Evolutionary conservation across 2,797 vertebrate genomes (phyloP).

Genomic region (Crenichthys baileyi): DNA sequence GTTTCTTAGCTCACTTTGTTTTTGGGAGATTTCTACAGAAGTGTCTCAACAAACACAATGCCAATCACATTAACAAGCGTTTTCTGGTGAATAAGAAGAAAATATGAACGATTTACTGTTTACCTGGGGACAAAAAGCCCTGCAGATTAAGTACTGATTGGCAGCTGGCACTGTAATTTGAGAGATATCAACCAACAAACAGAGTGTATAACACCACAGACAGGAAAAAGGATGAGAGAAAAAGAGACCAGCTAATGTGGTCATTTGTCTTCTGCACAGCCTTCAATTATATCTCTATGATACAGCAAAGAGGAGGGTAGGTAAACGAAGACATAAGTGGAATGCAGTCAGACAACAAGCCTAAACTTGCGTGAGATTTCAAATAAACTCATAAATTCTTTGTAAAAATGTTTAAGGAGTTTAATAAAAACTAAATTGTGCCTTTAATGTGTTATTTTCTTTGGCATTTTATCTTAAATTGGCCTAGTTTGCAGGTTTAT

Average conservation of each 20-base stretch:
- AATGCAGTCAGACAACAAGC: conserved; percentile 49
- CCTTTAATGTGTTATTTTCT: neutral
- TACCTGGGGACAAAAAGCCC: conserved; percentile 35
- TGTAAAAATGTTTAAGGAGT: neutral
- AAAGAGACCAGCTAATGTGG: conserved; percentile 71
- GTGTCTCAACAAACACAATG: neutral
- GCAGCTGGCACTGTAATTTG: conserved; percentile 61
- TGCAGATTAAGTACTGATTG: conserved; percentile 50
- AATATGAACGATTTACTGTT: conserved; percentile 10
- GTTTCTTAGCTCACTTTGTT: conserved; percentile 39
- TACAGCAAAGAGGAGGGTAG: conserved; percentile 52
- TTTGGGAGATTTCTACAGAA: conserved; percentile 20
- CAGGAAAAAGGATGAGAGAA: conserved; percentile 66
- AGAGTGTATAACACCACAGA: conserved; percentile 53
- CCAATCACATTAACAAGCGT: neutral
- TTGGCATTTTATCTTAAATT: conserved; percentile 30
- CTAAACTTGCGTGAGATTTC: conserved; percentile 52
- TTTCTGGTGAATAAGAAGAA: conserved; percentile 1
- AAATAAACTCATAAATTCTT: conserved; percentile 32
- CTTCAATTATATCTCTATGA: conserved; percentile 76
- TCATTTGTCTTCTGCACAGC: conserved; percentile 75
- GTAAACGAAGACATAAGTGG: conserved; percentile 43
- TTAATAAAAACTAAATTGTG: neutral
- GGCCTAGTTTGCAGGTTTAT: conserved; percentile 46
- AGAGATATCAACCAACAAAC: conserved; percentile 60